Evolutionary conservation across 2,797 vertebrate genomes (phyloP), one percentile per base, ranked within the genome.

Genomic region (Sebastes itinus): DNA sequence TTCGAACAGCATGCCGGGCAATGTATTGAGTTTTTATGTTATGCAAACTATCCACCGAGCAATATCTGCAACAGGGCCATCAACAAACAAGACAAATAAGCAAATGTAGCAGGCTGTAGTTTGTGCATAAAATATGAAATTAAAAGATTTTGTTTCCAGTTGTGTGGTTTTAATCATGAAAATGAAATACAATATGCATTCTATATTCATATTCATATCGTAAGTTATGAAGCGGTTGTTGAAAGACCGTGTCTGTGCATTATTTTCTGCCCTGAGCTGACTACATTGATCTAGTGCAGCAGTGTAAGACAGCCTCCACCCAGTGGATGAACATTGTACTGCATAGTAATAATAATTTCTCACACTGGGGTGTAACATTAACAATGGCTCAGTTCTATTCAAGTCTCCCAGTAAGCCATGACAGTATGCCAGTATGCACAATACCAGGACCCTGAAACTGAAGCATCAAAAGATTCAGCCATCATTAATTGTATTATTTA

Each of bases 111-210:
- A 62, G 13, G 32, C 55, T 84, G 65, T 58, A 69, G 56, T 79
- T 72, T 84, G 16, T 74, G 62, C n/a, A 75, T 35, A 65, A 72
- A 60, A 83, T 28, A 82, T 71, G 11, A 70, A 81, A 87, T 81
- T 70, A 81, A 77, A 72, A 71, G 28, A 62, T 72, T 62, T 69
- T 42, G 52, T 62, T 85, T 87, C 61, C 67, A 85, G 64, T 60
- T 71, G 59, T 46, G 14, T 73, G 71, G 42, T 63, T 88, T 91
- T 82, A 81, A 86, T 89, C 42, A 86, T 71, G 82, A 32, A 64
- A 65, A 85, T 22, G 12, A 25, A 70, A 65, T 10, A 75, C 54
- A 77, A 60, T 61, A 71, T 68, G 38, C 32, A 56, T 75, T 81
- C 20, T 76, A 33, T 38, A 76, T 80, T 77, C 59, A 67, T 72